Conservation (phyloP, 2,797 vertebrate species). For the Artibeus lituratus region DNA sequence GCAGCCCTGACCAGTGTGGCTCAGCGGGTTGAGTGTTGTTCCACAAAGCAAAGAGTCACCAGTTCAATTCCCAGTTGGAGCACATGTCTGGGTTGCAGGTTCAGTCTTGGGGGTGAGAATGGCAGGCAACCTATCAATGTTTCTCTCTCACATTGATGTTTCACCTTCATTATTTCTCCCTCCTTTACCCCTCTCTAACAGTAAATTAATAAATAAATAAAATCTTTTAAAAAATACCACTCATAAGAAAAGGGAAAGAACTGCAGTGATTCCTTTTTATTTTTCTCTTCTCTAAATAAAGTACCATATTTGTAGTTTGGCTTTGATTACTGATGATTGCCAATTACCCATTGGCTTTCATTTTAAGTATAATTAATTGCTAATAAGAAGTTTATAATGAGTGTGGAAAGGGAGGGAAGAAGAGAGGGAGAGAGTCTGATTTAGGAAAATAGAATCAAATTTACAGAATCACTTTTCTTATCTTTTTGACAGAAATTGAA, state of each 20-base stretch:
- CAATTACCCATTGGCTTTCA: not conserved
- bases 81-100: too few species aligned
- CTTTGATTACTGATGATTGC: not conserved
- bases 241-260: not conserved
- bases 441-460: not conserved
- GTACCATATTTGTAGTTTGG: not conserved
- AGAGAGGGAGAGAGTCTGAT: not conserved
- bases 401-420: not conserved
- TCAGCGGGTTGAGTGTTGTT: too few species aligned
- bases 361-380: conserved; percentile 10
- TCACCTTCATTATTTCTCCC: too few species aligned
- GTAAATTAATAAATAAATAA: too few species aligned
- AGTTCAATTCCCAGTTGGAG: too few species aligned
- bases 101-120: too few species aligned
- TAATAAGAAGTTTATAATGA: not conserved
- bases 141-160: too few species aligned
- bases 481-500: not conserved
- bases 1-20: too few species aligned
- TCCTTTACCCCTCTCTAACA: too few species aligned
- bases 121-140: too few species aligned
- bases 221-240: too few species aligned
- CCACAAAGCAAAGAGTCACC: too few species aligned
- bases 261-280: not conserved
- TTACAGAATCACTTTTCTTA: not conserved
- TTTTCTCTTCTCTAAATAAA: not conserved